Percentiles rank a stretch among this genome's conserved stretches.
phyloP scores from a whole-genome alignment of 2,888 invertebrate genomes.

The Idaea straminata region DNA sequence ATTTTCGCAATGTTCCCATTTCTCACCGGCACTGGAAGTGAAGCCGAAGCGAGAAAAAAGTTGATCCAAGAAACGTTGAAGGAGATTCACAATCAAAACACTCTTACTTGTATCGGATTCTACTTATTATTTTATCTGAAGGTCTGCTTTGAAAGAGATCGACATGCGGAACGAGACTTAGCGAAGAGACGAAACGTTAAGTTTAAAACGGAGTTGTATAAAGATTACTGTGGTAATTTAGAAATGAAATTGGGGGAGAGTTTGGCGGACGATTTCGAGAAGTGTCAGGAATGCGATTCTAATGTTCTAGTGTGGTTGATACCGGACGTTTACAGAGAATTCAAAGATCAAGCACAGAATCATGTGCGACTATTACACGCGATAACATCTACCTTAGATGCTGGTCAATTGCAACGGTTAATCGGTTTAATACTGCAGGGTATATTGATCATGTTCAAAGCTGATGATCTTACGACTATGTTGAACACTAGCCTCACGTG shows the following conservation, averaged over 20 bases:
- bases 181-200: constrained; percentile 80
- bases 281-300: constrained; percentile 94
- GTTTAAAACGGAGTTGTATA: constrained; percentile 92
- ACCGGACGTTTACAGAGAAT: constrained; percentile 95
- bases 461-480: constrained; percentile 86
- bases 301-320: constrained; percentile 94
- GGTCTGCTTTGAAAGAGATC: constrained; percentile 82
- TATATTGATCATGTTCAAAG: constrained; percentile 90
- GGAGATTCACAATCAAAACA: constrained; percentile 85
- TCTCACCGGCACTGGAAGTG: constrained; percentile 83
- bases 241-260: constrained; percentile 87
- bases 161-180: constrained; percentile 66
- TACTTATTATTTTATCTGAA: constrained; percentile 94
- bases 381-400: constrained; percentile 94
- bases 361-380: constrained; percentile 93
- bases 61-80: constrained; percentile 89
- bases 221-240: constrained; percentile 90
- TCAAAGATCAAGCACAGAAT: constrained; percentile 91
- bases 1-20: constrained; percentile 93
- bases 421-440: constrained; percentile 95
- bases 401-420: constrained; percentile 92
- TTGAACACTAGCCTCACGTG: constrained; percentile 92
- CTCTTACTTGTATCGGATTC: constrained; percentile 89
- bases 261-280: constrained; percentile 90
- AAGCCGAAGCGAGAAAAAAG: constrained; percentile 88